Conservation (phyloP, 2,797 vertebrate genomes). For the Lindbergichthys nudifrons region DNA sequence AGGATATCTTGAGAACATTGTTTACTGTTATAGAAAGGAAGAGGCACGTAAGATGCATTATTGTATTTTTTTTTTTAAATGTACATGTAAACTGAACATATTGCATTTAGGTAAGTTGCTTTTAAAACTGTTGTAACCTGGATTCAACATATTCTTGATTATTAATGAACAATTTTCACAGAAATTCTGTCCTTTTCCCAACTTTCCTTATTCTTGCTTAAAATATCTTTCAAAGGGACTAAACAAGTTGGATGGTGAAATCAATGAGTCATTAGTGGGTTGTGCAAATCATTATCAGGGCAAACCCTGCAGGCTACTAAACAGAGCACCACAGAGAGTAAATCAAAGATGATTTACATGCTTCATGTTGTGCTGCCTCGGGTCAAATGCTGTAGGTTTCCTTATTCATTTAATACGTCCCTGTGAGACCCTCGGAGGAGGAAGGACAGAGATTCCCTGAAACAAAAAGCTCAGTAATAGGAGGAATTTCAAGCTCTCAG, state of each 20-base stretch:
- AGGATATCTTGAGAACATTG: not conserved
- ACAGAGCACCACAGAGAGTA: slow-evolving; percentile 47
- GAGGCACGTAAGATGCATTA: not conserved
- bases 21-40: not conserved
- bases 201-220: not conserved
- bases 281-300: slow-evolving; percentile 54
- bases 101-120: no score
- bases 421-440: slow-evolving; percentile 43
- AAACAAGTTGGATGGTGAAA: slow-evolving; percentile 22
- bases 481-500: slow-evolving; percentile 13
- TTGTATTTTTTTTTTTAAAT: not conserved
- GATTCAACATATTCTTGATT: no score
- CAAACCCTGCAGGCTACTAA: slow-evolving; percentile 68
- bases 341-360: slow-evolving; percentile 24
- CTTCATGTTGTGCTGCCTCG: slow-evolving; percentile 61
- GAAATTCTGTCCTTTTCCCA: not conserved
- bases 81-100: not conserved
- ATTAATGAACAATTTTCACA: not conserved
- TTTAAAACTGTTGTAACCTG: not conserved
- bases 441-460: slow-evolving; percentile 2
- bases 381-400: slow-evolving; percentile 40
- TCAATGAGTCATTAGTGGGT: slow-evolving; percentile 43
- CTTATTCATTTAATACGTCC: slow-evolving; percentile 59
- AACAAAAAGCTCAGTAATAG: slow-evolving; percentile 31
- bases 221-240: not conserved